Evolutionary conservation across 1,140 invertebrate species (phyloP).

Genomic region (Atta texana): DNA sequence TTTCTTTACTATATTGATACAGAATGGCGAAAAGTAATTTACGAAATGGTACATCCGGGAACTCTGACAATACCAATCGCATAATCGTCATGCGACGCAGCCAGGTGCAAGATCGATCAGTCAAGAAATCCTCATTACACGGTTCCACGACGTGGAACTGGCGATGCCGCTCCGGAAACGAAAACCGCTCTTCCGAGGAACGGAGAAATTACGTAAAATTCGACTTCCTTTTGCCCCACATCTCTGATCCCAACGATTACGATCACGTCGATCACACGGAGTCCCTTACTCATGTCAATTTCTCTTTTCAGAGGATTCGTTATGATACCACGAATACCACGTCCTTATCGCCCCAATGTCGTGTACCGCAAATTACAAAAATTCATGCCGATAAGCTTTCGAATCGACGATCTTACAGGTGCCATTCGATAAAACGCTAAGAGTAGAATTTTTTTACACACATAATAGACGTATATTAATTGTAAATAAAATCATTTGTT

Average conservation of each 20-base stretch:
- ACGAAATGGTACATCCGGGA: not conserved
- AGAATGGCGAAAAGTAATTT: constrained; percentile 39
- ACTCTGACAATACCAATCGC: constrained; percentile 29
- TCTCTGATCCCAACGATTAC: not conserved
- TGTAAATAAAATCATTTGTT: constrained; percentile 6
- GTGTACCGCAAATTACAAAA: constrained; percentile 22
- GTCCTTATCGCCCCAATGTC: not conserved
- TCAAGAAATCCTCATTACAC: constrained; percentile 51
- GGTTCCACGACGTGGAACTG: constrained; percentile 46
- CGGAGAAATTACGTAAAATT: constrained; percentile 50
- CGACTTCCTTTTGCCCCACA: constrained; percentile 1
- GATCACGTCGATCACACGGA: constrained; percentile 2
- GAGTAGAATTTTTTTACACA: not conserved
- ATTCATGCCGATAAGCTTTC: constrained; percentile 6
- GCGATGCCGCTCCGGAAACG: constrained; percentile 47
- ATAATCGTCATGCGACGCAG: constrained; percentile 41
- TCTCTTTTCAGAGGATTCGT: constrained; percentile 21
- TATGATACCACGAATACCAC: not conserved
- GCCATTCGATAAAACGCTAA: not conserved
- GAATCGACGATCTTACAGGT: constrained; percentile 21
- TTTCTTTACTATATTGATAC: constrained; percentile 15
- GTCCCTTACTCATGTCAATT: not conserved
- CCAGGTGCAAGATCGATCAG: constrained; percentile 51
- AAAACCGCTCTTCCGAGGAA: constrained; percentile 41
- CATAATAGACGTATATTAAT: not conserved